A percentile compares a stretch with the other conserved stretches of the same genome.
Conservation (phyloP, 2,888 invertebrate species). For the Andrena chrysosceles region DNA sequence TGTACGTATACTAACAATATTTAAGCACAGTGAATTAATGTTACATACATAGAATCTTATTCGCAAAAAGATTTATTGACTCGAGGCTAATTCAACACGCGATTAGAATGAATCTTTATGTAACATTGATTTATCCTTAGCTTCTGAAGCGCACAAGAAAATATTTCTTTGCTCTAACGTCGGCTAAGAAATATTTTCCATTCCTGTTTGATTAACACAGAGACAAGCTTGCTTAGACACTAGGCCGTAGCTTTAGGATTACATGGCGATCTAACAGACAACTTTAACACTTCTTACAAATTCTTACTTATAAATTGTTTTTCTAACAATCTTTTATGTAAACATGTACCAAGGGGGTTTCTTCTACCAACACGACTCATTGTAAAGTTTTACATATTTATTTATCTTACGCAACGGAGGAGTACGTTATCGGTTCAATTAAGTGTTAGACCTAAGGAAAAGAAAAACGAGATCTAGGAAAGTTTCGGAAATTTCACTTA, state of each 20-base stretch:
- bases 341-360: conserved; percentile 50
- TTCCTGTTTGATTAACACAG: conserved; percentile 49
- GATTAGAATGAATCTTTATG: conserved; percentile 37
- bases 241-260: conserved; percentile 63
- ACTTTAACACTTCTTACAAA: conserved; percentile 38
- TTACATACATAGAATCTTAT: conserved; percentile 47
- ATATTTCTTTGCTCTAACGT: conserved; percentile 61
- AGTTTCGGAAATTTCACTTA: conserved; percentile 50
- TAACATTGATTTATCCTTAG: conserved; percentile 65
- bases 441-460: conserved; percentile 37
- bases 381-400: conserved; percentile 40
- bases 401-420: conserved; percentile 16
- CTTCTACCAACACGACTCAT: conserved; percentile 58
- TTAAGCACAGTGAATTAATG: conserved; percentile 62
- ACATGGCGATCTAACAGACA: conserved; percentile 51
- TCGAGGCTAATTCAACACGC: conserved; percentile 28
- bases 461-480: conserved; percentile 17
- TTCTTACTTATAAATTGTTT: conserved; percentile 82
- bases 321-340: conserved; percentile 81
- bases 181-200: conserved; percentile 58
- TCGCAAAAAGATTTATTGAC: conserved; percentile 5
- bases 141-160: conserved; percentile 45
- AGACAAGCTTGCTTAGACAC: conserved; percentile 61
- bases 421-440: conserved; percentile 22
- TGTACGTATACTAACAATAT: conserved; percentile 78